Evolutionary conservation across 1,140 invertebrate species (phyloP).

Genomic region (Caenorhabditis briggsae): DNA sequence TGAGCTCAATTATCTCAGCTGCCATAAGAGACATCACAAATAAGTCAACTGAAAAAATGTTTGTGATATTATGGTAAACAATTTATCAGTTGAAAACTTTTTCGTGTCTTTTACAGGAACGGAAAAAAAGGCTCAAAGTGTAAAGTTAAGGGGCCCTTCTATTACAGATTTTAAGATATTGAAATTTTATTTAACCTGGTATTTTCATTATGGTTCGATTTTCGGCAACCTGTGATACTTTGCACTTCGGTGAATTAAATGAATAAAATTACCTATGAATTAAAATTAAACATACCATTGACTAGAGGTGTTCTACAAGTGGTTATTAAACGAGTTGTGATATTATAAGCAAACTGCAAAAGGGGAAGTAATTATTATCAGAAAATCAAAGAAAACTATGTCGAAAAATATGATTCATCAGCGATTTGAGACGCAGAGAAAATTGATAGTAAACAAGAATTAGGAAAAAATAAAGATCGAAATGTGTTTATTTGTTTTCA

Average conservation of each 20-base stretch:
- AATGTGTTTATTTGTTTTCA: slow-evolving; percentile 51
- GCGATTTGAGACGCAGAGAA: slow-evolving; percentile 56
- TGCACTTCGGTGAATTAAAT: too few species aligned
- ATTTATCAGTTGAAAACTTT: too few species aligned
- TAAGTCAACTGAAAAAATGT: too few species aligned
- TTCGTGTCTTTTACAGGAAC: too few species aligned
- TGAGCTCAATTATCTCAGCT: too few species aligned
- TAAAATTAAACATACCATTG: background rate
- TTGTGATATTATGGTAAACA: too few species aligned
- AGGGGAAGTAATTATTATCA: background rate
- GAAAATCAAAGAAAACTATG: background rate
- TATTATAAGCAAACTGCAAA: slow-evolving; percentile 17
- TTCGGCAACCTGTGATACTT: too few species aligned
- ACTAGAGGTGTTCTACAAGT: background rate
- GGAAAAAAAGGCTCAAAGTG: too few species aligned
- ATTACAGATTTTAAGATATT: too few species aligned
- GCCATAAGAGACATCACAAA: too few species aligned
- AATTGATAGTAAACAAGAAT: slow-evolving; percentile 21
- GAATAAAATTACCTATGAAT: too few species aligned
- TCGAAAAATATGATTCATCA: slow-evolving; percentile 35
- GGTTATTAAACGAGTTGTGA: background rate
- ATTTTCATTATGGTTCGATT: background rate
- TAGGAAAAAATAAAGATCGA: background rate
- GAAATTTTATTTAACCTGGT: background rate
- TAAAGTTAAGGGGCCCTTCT: too few species aligned